These are phyloP conservation scores for Aleiodes alternator DNA, from an alignment of 2,888 invertebrate species.

Conservation along the genomic window DNA sequence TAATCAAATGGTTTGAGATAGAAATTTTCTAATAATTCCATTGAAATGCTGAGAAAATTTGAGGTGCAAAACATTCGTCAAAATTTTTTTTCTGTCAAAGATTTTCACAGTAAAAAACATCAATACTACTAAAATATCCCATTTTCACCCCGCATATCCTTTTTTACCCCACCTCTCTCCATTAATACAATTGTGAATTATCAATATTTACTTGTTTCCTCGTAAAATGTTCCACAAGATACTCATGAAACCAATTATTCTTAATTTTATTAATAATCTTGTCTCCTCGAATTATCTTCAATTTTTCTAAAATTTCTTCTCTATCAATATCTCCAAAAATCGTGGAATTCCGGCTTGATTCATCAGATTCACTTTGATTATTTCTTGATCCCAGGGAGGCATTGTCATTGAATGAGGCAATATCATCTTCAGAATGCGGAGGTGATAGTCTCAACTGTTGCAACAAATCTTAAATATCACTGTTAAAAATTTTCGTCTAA, in stretches of 20 bases:
- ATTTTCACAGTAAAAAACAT: too few species aligned
- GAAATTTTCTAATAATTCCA: too few species aligned
- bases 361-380: constrained; percentile 38
- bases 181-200: too few species aligned
- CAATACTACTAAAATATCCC: too few species aligned
- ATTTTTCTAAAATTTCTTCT: constrained; percentile 42
- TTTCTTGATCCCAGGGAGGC: constrained; percentile 1
- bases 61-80: too few species aligned
- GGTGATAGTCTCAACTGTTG: constrained; percentile 51
- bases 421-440: constrained; percentile 46
- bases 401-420: constrained; percentile 39
- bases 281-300: constrained; percentile 42
- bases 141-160: too few species aligned
- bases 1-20: too few species aligned
- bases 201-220: constrained; percentile 52
- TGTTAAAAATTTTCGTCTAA: too few species aligned
- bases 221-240: constrained; percentile 54
- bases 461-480: constrained; percentile 46
- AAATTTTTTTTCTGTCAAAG: too few species aligned
- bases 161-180: too few species aligned
- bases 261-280: constrained; percentile 43
- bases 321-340: constrained; percentile 43
- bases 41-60: too few species aligned
- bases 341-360: constrained; percentile 14
- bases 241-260: constrained; percentile 55